Evolutionary conservation across 2,888 invertebrate species (phyloP), one percentile per base, ranked within the genome.

Genomic region (Orgyia antiqua): DNA sequence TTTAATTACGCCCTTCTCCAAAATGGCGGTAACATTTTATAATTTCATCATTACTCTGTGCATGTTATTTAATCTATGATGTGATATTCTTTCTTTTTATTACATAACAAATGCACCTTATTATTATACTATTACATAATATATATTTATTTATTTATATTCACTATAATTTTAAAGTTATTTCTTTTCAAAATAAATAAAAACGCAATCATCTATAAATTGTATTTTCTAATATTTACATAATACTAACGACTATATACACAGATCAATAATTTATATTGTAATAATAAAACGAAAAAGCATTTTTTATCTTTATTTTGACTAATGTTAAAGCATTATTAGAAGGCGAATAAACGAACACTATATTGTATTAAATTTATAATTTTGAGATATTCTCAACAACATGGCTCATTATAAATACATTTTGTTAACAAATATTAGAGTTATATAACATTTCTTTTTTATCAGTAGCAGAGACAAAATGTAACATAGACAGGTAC

Each of bases 301-400:
- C 70, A 55, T 69, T 51, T 55, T 46, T 58, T 24, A 64, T 66
- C 67, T 75, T 73, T 59, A 41, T 72, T 57, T 68, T 64, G 52
- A 70, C 75, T 80, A 79, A 70, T 64, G 49, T 84, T 83, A 83
- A 84, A 84, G 84, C 86, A 79, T 82, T 73, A 69, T 62, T n/a
- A 68, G 71, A 83, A 84, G 84, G 84, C 86, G 72, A 76, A 70
- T 58, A 77, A 80, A 75, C 70, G 72, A 79, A 77, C 75, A 74
- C 72, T 70, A 68, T 70, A 68, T 69, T 42, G 54, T 9, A 58
- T 53, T 34, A 45, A 55, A 46, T 42, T 13, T 50, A 51, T 45
- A 51, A 51, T 46, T 52, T 55, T 44, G 50, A 58, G 51, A 52
- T 50, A 54, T 48, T 49, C 45, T 52, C 36, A 28, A 30, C 32